Evolutionary conservation across 2,888 invertebrate genomes (phyloP), one percentile per base, ranked within the genome.

Genomic region (Diabrotica balteata): DNA sequence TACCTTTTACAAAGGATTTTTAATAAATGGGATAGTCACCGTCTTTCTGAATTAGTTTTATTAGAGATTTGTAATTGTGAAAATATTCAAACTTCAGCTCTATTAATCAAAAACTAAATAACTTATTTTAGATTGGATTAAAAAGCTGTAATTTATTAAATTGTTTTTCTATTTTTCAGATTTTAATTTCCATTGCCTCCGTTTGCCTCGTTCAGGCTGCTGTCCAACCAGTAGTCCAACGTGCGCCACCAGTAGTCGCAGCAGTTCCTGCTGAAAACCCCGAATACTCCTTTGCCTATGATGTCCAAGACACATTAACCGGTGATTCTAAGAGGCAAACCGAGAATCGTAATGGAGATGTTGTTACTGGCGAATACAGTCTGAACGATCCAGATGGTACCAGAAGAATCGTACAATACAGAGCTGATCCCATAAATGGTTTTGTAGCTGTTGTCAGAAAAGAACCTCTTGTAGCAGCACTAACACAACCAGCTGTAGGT

Each of bases 361-460:
- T 90, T 8, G 90, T 90, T 11, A 89, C 89, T 76, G 90, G 90
- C 85, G 68, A 81, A 74, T 90, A 90, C 81, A 88, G 88, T 3
- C 80, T 90, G 7, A 85, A 87, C 2, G 90, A 90, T 74, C 88
- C 90, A 0, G 90, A 90, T 77, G 90, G 90, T 73, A 87, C 89
- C 1, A 84, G 89, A 62, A 87, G 86, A 57, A 85, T 87, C 70
- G 90, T 90, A 6, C 89, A 89, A 74, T 90, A 90, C 81, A 89
- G 88, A 8, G 89, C 90, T 7, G 90, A 90, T 78, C 88, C 89
- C n/a, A 84, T 87, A 67, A 89, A 89, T 76, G 90, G 90, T 5
- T 90, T 90, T 84, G 90, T 90, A 81, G 90, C 90, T 9, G 87
- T 90, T 47, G 90, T 91, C 0, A 89, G 89, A 82, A 89, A 88